Conservation (phyloP, 2,888 invertebrate species). For the Hydroisotoma schaefferi region DNA sequence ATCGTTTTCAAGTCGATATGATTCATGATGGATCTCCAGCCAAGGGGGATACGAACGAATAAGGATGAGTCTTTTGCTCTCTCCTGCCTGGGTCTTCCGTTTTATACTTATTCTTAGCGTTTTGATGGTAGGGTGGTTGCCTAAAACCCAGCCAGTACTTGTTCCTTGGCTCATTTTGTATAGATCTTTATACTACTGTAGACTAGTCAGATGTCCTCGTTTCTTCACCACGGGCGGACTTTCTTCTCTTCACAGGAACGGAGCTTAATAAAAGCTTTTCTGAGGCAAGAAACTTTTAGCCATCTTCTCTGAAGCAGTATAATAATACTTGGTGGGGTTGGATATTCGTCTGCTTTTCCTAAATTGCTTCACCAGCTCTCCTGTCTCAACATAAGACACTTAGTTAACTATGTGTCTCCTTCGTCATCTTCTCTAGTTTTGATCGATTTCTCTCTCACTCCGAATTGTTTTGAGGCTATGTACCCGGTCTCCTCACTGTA, state of each 20-base stretch:
- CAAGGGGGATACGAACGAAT: conserved; percentile 12
- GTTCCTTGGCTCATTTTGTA: too few species aligned
- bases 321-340: conserved; percentile 1
- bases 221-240: conserved; percentile 9
- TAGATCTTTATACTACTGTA: too few species aligned
- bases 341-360: conserved; percentile 9
- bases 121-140: too few species aligned
- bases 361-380: conserved; percentile 6
- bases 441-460: conserved; percentile 1
- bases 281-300: conserved; percentile 17
- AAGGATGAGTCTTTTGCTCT: conserved; percentile 9
- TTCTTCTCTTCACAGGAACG: conserved; percentile 26
- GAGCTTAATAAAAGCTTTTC: conserved; percentile 35
- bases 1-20: conserved; percentile 42
- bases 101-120: too few species aligned
- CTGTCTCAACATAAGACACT: conserved; percentile 11
- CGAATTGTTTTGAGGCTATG: too few species aligned
- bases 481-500: too few species aligned
- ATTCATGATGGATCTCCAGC: conserved; percentile 42
- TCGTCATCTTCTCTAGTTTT: conserved; percentile 7
- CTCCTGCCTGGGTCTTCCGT: too few species aligned
- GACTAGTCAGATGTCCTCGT: too few species aligned
- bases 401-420: conserved; percentile 12
- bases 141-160: too few species aligned
- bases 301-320: conserved; percentile 2